Percentiles rank a stretch among this genome's conserved stretches.
phyloP scores from a whole-genome alignment of 1,140 invertebrate species.

The Leucophenga varia region DNA sequence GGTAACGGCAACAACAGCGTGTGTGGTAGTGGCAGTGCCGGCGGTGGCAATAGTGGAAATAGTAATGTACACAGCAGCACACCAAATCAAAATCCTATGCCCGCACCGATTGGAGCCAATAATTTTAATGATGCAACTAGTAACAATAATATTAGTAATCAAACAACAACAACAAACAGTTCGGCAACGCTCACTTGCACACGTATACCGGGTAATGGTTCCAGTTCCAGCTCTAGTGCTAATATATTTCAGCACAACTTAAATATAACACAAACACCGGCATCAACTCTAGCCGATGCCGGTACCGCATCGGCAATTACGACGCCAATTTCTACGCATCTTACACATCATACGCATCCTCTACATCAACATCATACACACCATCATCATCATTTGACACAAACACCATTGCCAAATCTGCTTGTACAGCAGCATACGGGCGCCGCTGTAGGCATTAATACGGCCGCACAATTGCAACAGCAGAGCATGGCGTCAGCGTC shows the following conservation, averaged over 20 bases:
- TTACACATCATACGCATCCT: constrained; percentile 15
- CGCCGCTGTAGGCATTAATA: too few relatives aligned
- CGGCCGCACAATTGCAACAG: too few relatives aligned
- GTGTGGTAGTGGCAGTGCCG: not conserved
- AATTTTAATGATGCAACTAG: constrained; percentile 25
- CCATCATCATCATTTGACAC: constrained; percentile 33
- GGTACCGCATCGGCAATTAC: constrained; percentile 9
- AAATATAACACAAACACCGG: constrained; percentile 25
- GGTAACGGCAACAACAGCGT: constrained; percentile 22
- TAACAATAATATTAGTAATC: not conserved
- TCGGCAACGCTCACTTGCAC: too few relatives aligned
- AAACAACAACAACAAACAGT: too few relatives aligned
- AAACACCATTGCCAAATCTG: constrained; percentile 34
- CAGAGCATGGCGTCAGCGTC: constrained; percentile 8
- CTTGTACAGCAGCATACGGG: constrained; percentile 39
- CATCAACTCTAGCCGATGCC: constrained; percentile 12
- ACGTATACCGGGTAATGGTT: too few relatives aligned
- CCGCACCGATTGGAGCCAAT: not conserved
- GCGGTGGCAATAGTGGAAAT: not conserved
- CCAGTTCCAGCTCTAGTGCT: too few relatives aligned
- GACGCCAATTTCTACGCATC: too few relatives aligned
- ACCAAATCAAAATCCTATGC: constrained; percentile 24
- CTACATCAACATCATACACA: constrained; percentile 20
- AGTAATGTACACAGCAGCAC: constrained; percentile 5
- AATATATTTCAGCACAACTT: constrained; percentile 14